Conservation (phyloP, 2,113 vertebrate species). For the Laticauda colubrina region DNA sequence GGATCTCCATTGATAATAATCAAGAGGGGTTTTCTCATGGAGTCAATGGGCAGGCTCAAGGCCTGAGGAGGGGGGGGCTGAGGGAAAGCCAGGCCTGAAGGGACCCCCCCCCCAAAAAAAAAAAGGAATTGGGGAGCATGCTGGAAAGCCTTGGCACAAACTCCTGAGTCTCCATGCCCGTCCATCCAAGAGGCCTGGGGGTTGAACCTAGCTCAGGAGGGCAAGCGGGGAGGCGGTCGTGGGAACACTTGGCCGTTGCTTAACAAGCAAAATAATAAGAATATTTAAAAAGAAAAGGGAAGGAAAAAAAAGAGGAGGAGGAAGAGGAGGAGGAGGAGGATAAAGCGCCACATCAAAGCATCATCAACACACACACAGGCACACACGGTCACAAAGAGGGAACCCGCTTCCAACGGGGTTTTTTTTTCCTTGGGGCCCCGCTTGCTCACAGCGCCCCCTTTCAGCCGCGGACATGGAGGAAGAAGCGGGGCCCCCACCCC, state of each 20-base stretch:
- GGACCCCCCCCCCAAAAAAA: not conserved
- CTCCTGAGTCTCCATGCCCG: not conserved
- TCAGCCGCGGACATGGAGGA: constrained; percentile 16
- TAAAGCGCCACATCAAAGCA: constrained; percentile 4
- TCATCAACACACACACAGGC: not conserved
- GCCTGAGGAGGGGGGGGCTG: not conserved
- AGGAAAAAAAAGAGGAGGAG: not conserved
- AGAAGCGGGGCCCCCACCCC: constrained; percentile 18
- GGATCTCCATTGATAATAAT: not conserved
- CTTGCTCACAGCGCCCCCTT: constrained; percentile 25
- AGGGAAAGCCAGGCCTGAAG: not conserved
- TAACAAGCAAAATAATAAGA: not conserved
- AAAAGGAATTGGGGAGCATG: not conserved
- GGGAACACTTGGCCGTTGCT: not conserved
- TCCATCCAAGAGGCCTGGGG: not conserved
- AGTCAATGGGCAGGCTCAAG: not conserved
- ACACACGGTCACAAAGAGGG: constrained; percentile 61
- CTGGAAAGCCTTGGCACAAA: not conserved
- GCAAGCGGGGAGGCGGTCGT: not conserved
- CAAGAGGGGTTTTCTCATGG: not conserved
- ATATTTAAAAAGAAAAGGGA: not conserved
- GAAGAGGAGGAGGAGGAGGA: not conserved
- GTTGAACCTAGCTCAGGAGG: not conserved
- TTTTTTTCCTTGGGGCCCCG: constrained; percentile 18
- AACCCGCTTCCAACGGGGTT: constrained; percentile 40